Percentiles rank a stretch among this genome's conserved stretches.
These are phyloP conservation scores for Atrina japonica DNA, from an alignment of 2,888 invertebrate species.

Conservation along the genomic window DNA sequence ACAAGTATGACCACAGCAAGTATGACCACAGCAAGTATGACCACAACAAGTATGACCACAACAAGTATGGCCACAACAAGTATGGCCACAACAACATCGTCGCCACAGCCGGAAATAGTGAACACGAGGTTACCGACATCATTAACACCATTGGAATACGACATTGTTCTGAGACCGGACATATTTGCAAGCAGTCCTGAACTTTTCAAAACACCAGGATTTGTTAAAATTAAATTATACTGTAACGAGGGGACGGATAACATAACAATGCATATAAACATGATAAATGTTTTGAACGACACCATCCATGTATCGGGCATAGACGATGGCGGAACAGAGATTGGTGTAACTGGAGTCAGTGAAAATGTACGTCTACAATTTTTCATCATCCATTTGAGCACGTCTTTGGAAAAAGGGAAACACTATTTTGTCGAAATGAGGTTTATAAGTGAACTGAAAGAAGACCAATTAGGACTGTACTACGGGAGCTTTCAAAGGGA, in stretches of 20 bases:
- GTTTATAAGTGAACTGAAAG: conserved; percentile 87
- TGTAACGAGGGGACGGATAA: conserved; percentile 39
- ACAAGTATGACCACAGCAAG: neutral
- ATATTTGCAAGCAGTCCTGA: conserved; percentile 46
- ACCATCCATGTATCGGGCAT: neutral
- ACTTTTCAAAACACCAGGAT: conserved; percentile 50
- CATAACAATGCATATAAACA: conserved; percentile 53
- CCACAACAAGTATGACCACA: neutral
- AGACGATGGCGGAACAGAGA: neutral
- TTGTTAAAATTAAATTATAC: conserved; percentile 37
- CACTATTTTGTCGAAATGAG: conserved; percentile 86
- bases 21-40: conserved; percentile 4
- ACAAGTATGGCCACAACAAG: conserved; percentile 11
- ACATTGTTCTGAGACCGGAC: conserved; percentile 53
- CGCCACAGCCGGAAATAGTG: neutral
- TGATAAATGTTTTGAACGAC: conserved; percentile 37
- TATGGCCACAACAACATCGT: conserved; percentile 1
- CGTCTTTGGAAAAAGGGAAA: conserved; percentile 83
- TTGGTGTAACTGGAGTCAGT: neutral
- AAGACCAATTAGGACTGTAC: conserved; percentile 49
- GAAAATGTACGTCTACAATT: conserved; percentile 52
- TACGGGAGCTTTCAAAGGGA: conserved; percentile 42
- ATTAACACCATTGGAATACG: conserved; percentile 50
- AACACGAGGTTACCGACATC: conserved; percentile 50
- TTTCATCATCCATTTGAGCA: conserved; percentile 83